Conservation (phyloP, 2,113 vertebrate species). For the Ammodytes marinus region DNA sequence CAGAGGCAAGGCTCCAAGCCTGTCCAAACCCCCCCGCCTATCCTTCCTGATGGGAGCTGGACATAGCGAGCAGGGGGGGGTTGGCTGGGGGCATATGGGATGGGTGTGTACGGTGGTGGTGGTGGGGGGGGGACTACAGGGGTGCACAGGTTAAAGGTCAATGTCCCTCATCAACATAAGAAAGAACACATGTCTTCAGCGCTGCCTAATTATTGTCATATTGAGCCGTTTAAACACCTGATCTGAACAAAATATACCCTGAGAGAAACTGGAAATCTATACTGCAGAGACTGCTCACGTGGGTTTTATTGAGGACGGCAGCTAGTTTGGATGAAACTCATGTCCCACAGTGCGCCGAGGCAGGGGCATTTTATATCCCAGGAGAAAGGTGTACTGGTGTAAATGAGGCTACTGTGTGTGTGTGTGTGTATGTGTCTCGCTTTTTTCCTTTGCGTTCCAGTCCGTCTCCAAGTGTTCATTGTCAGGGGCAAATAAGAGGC, state of each 20-base stretch:
- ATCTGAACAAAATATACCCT: constrained; percentile 76
- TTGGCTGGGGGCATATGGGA: constrained; percentile 69
- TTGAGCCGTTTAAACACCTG: constrained; percentile 83
- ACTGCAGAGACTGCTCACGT: constrained; percentile 77
- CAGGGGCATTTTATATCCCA: constrained; percentile 74
- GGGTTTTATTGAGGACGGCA: constrained; percentile 74
- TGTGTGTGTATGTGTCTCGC: constrained; percentile 39
- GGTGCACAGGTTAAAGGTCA: constrained; percentile 82
- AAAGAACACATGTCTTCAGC: constrained; percentile 81
- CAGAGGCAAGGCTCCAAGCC: constrained; percentile 82
- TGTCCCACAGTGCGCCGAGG: constrained; percentile 73
- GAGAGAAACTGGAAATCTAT: constrained; percentile 72
- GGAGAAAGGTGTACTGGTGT: constrained; percentile 71
- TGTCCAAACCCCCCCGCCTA: constrained; percentile 63
- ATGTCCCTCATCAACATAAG: constrained; percentile 86
- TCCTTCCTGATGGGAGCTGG: constrained; percentile 72
- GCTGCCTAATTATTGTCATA: constrained; percentile 85
- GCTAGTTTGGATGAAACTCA: constrained; percentile 79
- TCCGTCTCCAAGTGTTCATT: constrained; percentile 64
- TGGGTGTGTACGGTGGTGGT: constrained; percentile 26
- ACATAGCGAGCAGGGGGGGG: constrained; percentile 52
- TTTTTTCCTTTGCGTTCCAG: constrained; percentile 65
- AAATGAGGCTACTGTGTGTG: constrained; percentile 74
- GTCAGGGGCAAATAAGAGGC: constrained; percentile 66
- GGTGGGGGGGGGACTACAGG: constrained; percentile 48